Evolutionary conservation across 1,140 invertebrate species (phyloP), one percentile per base, ranked within the genome.

Genomic region (Ruditapes philippinarum): DNA sequence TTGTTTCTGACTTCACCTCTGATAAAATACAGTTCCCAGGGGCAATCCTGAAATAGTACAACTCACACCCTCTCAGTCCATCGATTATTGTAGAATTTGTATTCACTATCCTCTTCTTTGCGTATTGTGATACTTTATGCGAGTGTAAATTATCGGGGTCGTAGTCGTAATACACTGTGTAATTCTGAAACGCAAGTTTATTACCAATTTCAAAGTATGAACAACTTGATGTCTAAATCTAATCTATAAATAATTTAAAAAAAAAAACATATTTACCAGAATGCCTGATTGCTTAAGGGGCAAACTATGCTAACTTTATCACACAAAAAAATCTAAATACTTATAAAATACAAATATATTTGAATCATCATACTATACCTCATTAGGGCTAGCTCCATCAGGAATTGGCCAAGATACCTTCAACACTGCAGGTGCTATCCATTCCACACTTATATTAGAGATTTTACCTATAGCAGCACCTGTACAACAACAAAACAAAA

Each of bases 41-140:
- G 57, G 73, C 89, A 19, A 90, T 78, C 14, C 62, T 33, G 68
- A 90, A 90, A 49, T 57, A 86, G 40, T 90, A 90, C 0, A 40
- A 19, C 31, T 86, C 76, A 86, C 89, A 90, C 0, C 83, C 57
- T 60, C 33, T 60, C 11, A 90, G 82, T 14, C 38, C 60, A 33
- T 5, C 2, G 19, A 90, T 90, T 12, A 57, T 17, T 14, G 49
- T 89, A 22, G 19, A 42, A n/a, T 65, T 38, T 3, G 51, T 49
- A 28, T 36, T 82, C 2, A 60, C 12, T 25, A 11, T n/a, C 25
- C 45, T 11, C 3, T 17, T 7, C 3, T 42, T 49, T 25, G 80
- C 60, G 3, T 68, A 12, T 4, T 11, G 45, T 25, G 36, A 19
- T 1, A 82, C 22, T 49, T 40, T 45, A 19, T 57, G 40, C 0